Percentiles rank a stretch among this genome's conserved stretches.
These are phyloP conservation scores for Mormyrus iriodes DNA, from an alignment of 2,113 vertebrate species.

Conservation along the genomic window DNA sequence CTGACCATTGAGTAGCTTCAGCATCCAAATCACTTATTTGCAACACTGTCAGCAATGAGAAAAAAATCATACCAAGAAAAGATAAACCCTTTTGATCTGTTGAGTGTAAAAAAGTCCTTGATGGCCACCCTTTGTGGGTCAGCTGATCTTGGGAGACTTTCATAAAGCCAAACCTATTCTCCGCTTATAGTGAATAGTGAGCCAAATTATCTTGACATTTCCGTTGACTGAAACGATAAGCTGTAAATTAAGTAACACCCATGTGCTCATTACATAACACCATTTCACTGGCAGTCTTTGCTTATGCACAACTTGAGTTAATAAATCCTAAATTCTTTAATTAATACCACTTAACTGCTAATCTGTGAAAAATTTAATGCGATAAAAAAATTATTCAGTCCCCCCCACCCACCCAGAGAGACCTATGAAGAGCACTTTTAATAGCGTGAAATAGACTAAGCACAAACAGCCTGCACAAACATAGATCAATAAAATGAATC, in stretches of 20 bases:
- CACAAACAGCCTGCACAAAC: not conserved
- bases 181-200: not conserved
- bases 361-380: not conserved
- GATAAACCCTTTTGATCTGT: not conserved
- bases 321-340: not conserved
- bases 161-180: not conserved
- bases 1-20: too few relatives aligned
- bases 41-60: not conserved
- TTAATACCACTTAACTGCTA: not conserved
- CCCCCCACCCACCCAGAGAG: not conserved
- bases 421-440: not conserved
- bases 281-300: not conserved
- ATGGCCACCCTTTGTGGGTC: not conserved
- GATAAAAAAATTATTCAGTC: not conserved
- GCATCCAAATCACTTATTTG: not conserved
- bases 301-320: not conserved
- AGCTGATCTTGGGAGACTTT: not conserved
- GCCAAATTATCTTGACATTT: slow-evolving; percentile 8
- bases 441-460: not conserved
- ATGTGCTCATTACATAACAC: not conserved
- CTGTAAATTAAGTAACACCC: not conserved
- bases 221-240: not conserved
- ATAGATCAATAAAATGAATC: not conserved
- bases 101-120: not conserved
- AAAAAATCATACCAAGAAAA: not conserved